phyloP scores from a whole-genome alignment of 2,888 invertebrate species.

The Chaitophorus viminalis region DNA sequence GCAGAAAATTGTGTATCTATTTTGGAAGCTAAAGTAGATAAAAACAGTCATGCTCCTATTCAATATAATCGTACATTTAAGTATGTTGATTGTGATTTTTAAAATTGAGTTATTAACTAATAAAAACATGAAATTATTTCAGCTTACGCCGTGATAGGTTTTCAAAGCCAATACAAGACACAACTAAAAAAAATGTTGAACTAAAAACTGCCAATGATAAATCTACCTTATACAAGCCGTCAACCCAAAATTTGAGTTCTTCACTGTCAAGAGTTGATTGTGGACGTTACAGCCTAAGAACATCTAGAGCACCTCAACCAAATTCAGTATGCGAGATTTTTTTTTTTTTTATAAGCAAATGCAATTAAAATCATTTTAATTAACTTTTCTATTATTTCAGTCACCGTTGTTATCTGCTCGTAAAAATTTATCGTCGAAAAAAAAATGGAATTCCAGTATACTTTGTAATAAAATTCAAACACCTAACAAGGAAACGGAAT shows the following conservation, averaged over 20 bases:
- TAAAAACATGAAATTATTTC: conserved; percentile 28
- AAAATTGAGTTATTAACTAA: background rate
- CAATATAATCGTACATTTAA: conserved; percentile 56
- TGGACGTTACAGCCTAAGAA: conserved; percentile 75
- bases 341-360: background rate
- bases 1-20: conserved; percentile 54
- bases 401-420: conserved; percentile 63
- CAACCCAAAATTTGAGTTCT: conserved; percentile 52
- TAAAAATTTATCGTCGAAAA: conserved; percentile 55
- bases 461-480: conserved; percentile 42
- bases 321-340: conserved; percentile 59
- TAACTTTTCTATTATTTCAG: conserved; percentile 58
- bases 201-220: conserved; percentile 47
- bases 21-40: conserved; percentile 58
- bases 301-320: conserved; percentile 67
- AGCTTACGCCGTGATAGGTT: conserved; percentile 75
- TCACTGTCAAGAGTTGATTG: conserved; percentile 73
- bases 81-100: background rate
- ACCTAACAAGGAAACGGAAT: conserved; percentile 76
- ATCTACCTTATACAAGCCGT: conserved; percentile 29
- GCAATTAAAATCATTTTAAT: background rate
- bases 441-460: conserved; percentile 57
- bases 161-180: conserved; percentile 66
- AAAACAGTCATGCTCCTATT: conserved; percentile 21
- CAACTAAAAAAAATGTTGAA: conserved; percentile 43